Conservation (phyloP, 2,888 invertebrate species). For the Keiferia lycopersicella region DNA sequence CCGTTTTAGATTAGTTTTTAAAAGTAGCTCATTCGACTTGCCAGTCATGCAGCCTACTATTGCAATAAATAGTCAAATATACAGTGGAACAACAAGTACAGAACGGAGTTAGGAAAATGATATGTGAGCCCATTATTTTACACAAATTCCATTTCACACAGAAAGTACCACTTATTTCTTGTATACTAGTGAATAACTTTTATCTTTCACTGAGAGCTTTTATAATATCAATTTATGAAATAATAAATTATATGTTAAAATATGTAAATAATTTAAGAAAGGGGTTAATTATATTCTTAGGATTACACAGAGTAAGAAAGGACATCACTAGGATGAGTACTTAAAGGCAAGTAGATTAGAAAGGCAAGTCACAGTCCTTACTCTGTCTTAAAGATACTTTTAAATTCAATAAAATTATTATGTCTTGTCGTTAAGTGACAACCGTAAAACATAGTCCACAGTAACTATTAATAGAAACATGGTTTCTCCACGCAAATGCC, state of each 20-base stretch:
- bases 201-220: constrained; percentile 39
- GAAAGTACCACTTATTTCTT: constrained; percentile 21
- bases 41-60: no score
- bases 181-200: constrained; percentile 24
- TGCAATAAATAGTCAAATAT: constrained; percentile 35
- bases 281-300: constrained; percentile 41
- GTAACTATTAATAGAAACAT: constrained; percentile 50
- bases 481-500: constrained; percentile 56
- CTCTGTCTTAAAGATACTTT: constrained; percentile 49
- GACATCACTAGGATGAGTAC: constrained; percentile 49
- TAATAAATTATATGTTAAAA: constrained; percentile 46
- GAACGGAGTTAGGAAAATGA: constrained; percentile 48
- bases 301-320: constrained; percentile 49
- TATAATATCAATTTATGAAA: constrained; percentile 38
- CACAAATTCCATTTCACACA: background rate
- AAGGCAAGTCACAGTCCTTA: constrained; percentile 69
- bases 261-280: constrained; percentile 49
- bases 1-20: no score
- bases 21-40: no score
- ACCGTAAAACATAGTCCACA: constrained; percentile 51
- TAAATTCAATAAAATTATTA: constrained; percentile 51
- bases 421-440: constrained; percentile 56
- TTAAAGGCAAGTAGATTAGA: constrained; percentile 67
- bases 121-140: constrained; percentile 45
- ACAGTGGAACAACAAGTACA: constrained; percentile 26